Evolutionary conservation across 2,113 vertebrate genomes (phyloP).

Genomic region (Sylvilagus bachmani): DNA sequence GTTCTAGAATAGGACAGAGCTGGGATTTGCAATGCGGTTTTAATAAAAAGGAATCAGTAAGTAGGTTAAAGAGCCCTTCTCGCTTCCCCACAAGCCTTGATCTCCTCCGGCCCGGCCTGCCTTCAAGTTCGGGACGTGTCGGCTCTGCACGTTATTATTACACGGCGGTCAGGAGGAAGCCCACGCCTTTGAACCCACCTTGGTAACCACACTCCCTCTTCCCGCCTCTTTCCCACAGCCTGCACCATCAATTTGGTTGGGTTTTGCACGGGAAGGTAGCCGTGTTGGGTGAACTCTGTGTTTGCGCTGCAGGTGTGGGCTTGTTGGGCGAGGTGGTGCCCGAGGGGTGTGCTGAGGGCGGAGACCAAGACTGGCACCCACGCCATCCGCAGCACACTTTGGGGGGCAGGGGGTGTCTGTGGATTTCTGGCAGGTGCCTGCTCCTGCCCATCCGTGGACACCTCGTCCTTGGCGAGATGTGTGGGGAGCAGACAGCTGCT

Average conservation of each 20-base stretch:
- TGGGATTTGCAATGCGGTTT: background rate
- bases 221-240: constrained; percentile 61
- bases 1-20: background rate
- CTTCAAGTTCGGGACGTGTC: background rate
- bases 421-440: background rate
- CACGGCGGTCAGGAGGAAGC: background rate
- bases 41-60: background rate
- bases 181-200: constrained; percentile 28
- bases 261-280: constrained; percentile 7
- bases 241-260: background rate
- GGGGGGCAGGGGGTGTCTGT: background rate
- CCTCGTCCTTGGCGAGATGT: background rate
- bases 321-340: constrained; percentile 51
- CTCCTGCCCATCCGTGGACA: accelerated
- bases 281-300: constrained; percentile 25
- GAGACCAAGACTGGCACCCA: background rate
- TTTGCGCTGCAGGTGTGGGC: constrained; percentile 69
- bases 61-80: background rate
- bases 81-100: background rate
- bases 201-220: background rate
- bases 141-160: background rate
- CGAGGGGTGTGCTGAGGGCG: constrained; percentile 62
- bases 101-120: background rate
- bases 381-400: background rate
- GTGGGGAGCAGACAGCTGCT: background rate